Base-by-base conservation (phyloP, 2,113 vertebrate genomes). In the Salminus brasiliensis region DNA sequence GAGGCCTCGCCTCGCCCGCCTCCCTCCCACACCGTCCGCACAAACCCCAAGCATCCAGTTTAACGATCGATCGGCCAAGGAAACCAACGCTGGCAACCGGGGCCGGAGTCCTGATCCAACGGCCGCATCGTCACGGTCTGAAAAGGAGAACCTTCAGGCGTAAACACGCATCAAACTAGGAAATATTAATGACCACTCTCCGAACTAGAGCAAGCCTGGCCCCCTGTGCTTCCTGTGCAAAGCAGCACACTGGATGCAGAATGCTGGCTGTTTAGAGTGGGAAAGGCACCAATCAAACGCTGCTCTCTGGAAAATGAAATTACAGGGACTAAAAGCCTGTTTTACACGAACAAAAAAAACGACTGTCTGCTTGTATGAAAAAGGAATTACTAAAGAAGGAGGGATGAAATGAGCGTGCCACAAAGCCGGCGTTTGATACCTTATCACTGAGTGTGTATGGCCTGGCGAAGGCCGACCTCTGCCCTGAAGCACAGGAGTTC, bases 21-120 rank as follows among this genome's bases (percentile, higher is more conserved):
- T 69, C 65, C 73, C 80, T 86, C 85, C 67, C 39, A 60, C 73
- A 43, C 30, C 65, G 75, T 85, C 76, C 53, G 80, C 86, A 82
- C 86, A 80, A 92, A 92, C 89, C 89, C 79, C 60, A 81, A 81
- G 79, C 76, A 88, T 90, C 77, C 83, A 85, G 89, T 86, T 89
- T 90, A 71, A 87, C 90, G 88, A 89, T 27, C 27, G 32, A 60
- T 55, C 63, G 32, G 45, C 52, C 21, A 25, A 23, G 52, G 32
- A 7, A 7, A 18, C 21, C 12, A 18, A 30, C 27, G 23, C 47
- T 76, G 74, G 70, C 45, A 76, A 30, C 30, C 1, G 10, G 79
- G 80, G 53, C 27, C 57, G 66, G 75, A 86, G 71, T 47, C 74
- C 49, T 74, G 60, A 85, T 59, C 66, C 63, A 62, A 41, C 43